A percentile compares a stretch with the other conserved stretches of the same genome.
Evolutionary conservation across 2,888 invertebrate genomes (phyloP).

Genomic region (Dolomedes plantarius): DNA sequence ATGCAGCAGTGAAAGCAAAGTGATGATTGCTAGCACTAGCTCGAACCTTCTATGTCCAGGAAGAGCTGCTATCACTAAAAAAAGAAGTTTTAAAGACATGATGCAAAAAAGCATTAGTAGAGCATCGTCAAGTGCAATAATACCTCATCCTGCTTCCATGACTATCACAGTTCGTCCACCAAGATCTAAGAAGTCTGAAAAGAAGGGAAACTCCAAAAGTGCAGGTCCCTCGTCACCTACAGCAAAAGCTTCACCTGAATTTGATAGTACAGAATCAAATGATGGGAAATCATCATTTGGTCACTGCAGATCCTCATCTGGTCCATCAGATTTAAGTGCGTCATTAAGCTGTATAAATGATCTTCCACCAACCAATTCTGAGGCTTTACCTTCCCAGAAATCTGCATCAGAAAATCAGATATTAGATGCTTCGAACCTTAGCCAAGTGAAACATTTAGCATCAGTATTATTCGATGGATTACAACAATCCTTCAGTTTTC

Average conservation of each 20-base stretch:
- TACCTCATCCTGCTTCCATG: constrained; percentile 61
- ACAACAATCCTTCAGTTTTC: constrained; percentile 35
- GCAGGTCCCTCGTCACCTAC: constrained; percentile 54
- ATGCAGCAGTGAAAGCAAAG: constrained; percentile 32
- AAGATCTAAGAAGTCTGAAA: constrained; percentile 2
- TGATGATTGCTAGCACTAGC: background rate
- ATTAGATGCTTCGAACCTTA: constrained; percentile 22
- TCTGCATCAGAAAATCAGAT: constrained; percentile 17
- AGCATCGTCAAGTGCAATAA: constrained; percentile 51
- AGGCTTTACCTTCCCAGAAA: background rate
- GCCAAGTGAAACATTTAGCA: constrained; percentile 56
- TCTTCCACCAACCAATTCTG: background rate
- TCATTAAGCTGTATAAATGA: background rate
- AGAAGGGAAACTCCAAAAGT: constrained; percentile 4
- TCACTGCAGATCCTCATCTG: constrained; percentile 56
- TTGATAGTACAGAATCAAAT: background rate
- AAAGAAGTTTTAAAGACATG: constrained; percentile 53
- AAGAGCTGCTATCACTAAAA: constrained; percentile 36
- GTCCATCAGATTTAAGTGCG: constrained; percentile 41
- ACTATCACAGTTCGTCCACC: constrained; percentile 47
- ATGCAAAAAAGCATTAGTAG: constrained; percentile 24
- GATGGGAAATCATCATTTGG: background rate
- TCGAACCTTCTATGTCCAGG: background rate
- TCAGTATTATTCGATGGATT: constrained; percentile 50
- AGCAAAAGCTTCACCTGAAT: constrained; percentile 10